Evolutionary conservation across 2,113 vertebrate genomes (phyloP), one percentile per base, ranked within the genome.

Genomic region (Cygnus atratus): DNA sequence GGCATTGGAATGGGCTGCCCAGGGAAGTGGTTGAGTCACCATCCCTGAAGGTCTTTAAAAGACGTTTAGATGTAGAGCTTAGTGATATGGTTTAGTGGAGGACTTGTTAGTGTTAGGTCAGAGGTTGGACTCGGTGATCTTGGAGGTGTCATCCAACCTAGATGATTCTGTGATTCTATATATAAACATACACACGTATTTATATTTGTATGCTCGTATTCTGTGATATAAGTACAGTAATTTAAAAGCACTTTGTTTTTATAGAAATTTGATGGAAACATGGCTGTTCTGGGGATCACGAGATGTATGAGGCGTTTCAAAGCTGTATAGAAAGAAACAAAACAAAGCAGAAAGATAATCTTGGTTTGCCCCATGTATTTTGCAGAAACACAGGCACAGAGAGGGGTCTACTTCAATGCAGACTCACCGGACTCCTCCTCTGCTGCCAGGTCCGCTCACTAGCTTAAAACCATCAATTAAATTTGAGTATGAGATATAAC

Each of bases 331-430:
- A 78, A 81, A 78, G 33, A 44, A 85, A 58, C 2, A 2, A 65
- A 88, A 31, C 9, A 59, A 85, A 82, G 24, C 31, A 54, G 61
- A 74, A 81, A 16, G 12, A 25, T 8, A 10, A 17, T 33, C 35
- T 52, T 68, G 24, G 21, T 7, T 61, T 65, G 9, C 67, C 22
- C 46, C 31, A 28, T 35, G 28, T 73, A 20, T 80, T 73, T 84
- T 57, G 25, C 50, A 20, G 1, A 28, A 43, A 19, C 26, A 58
- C 6, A 13, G 26, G 10, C 20, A 73, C 39, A 6, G 0, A 13
- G 8, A 13, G 16, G 19, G 46, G 22, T 13, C 79, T 33, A 7
- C 28, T 72, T 67, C 50, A 31, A 10, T n/a, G 20, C 4, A 25
- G n/a, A 6, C 21, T 18, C 29, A 26, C 44, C 35, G 46, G n/a